Evolutionary conservation across 1,140 invertebrate genomes (phyloP).

Genomic region (Tetragonula clypearis): DNA sequence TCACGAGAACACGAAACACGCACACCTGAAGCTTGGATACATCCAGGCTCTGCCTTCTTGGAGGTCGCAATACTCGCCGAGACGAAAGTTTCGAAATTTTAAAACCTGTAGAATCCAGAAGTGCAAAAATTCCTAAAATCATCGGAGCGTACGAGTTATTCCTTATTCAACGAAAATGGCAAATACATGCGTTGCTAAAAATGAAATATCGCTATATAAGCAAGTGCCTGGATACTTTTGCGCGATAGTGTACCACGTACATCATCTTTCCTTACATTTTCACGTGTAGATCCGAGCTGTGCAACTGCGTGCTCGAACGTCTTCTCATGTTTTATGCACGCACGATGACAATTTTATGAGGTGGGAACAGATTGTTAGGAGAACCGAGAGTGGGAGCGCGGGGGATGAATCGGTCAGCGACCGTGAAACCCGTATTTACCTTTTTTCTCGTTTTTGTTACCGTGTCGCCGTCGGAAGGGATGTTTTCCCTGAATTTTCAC

Average conservation of each 20-base stretch:
- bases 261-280: conserved; percentile 41
- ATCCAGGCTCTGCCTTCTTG: no score
- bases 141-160: no score
- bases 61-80: no score
- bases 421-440: conserved; percentile 15
- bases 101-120: no score
- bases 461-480: not conserved
- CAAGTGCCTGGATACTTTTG: not conserved
- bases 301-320: conserved; percentile 57
- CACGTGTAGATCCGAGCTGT: conserved; percentile 13
- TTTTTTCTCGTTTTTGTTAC: not conserved
- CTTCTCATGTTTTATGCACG: conserved; percentile 79
- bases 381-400: conserved; percentile 4
- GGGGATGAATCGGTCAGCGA: conserved; percentile 22
- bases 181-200: no score
- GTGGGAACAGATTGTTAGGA: conserved; percentile 70
- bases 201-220: no score
- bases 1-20: no score
- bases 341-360: conserved; percentile 76
- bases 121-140: no score
- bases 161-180: no score
- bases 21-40: no score
- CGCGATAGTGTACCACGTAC: not conserved
- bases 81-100: no score
- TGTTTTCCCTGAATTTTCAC: not conserved